Evolutionary conservation across 2,113 vertebrate genomes (phyloP).

Genomic region (Cephalopterus ornatus): DNA sequence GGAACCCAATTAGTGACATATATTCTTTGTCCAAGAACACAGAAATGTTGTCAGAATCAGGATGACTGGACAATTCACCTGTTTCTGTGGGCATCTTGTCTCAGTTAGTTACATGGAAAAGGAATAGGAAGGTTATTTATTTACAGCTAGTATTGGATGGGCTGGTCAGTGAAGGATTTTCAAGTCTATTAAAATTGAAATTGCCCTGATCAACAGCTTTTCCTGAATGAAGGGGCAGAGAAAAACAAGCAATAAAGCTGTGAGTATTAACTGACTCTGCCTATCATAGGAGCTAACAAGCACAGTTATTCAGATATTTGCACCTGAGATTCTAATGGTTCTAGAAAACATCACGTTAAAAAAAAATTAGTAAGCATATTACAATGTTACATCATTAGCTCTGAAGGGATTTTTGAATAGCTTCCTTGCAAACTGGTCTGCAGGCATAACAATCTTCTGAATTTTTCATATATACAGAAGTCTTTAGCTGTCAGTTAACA

Average conservation of each 20-base stretch:
- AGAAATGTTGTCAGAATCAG: not conserved
- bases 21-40: not conserved
- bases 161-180: constrained; percentile 18
- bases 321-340: constrained; percentile 60
- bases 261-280: constrained; percentile 27
- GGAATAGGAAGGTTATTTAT: not conserved
- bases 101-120: not conserved
- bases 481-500: not conserved
- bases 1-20: not conserved
- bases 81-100: not conserved
- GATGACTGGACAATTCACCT: not conserved
- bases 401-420: not conserved
- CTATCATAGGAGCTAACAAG: not conserved
- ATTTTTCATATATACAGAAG: not conserved
- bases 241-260: not conserved
- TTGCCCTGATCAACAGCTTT: constrained; percentile 50
- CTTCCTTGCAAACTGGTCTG: not conserved
- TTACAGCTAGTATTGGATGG: not conserved
- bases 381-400: not conserved
- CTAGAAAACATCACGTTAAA: constrained; percentile 45
- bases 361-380: not conserved
- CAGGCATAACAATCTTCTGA: not conserved
- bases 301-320: constrained; percentile 55
- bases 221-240: constrained; percentile 51
- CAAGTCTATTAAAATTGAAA: not conserved